phyloP scores from a whole-genome alignment of 2,797 vertebrate genomes.

The Myotis pilosus region DNA sequence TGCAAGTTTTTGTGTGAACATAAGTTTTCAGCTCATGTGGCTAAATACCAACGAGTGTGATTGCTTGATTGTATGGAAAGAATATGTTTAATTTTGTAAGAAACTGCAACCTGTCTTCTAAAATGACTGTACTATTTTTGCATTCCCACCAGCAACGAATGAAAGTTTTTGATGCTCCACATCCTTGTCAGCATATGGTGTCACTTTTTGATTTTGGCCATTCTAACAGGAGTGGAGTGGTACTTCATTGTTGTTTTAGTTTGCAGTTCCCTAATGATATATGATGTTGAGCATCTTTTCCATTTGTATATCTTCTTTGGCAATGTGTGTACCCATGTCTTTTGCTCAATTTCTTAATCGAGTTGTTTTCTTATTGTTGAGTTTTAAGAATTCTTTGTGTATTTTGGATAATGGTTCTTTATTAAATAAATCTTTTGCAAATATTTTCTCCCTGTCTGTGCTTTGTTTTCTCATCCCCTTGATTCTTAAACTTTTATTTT shows the following conservation, averaged over 20 bases:
- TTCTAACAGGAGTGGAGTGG: background rate
- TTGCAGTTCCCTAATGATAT: background rate
- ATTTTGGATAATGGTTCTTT: no score
- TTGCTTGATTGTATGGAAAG: background rate
- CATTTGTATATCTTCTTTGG: background rate
- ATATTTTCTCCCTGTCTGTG: no score
- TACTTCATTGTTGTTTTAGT: background rate
- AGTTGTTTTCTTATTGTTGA: no score
- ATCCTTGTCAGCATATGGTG: background rate
- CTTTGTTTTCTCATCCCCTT: no score
- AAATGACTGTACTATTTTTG: no score
- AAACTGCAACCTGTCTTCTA: no score
- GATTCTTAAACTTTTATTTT: no score
- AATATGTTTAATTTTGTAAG: no score
- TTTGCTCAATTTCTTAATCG: background rate
- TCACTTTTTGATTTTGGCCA: background rate
- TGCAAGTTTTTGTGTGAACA: background rate
- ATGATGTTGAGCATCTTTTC: background rate
- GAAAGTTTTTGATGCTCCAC: background rate
- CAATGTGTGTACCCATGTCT: background rate
- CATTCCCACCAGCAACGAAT: background rate
- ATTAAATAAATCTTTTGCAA: no score
- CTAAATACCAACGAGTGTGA: background rate
- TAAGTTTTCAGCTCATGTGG: background rate
- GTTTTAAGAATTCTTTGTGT: no score